These are phyloP conservation scores for Exocentrus adspersus DNA, from an alignment of 2,888 invertebrate genomes.

Conservation along the genomic window DNA sequence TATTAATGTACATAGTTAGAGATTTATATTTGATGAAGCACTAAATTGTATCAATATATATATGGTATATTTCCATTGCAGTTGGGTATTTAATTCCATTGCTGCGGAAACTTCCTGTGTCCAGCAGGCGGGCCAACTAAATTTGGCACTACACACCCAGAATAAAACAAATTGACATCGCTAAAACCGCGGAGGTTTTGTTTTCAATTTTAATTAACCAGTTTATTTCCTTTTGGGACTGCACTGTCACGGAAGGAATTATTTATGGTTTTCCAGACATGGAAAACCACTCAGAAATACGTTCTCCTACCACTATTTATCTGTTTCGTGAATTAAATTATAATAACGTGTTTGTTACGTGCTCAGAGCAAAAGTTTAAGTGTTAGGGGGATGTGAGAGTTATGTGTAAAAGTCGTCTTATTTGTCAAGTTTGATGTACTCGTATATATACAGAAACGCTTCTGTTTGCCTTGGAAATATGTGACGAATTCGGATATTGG, in stretches of 20 bases:
- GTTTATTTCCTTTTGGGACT: not conserved
- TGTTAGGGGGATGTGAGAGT: no score
- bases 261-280: not conserved
- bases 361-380: no score
- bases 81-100: no score
- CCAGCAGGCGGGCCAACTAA: not conserved
- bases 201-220: constrained; percentile 5
- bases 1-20: no score
- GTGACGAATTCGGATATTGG: no score
- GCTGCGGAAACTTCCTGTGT: no score
- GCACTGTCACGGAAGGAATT: not conserved
- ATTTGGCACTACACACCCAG: constrained; percentile 1
- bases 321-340: not conserved
- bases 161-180: constrained; percentile 11
- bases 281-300: not conserved
- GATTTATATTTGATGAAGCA: not conserved
- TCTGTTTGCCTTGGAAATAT: no score
- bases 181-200: not conserved
- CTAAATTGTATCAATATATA: no score
- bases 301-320: not conserved
- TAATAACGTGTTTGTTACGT: not conserved
- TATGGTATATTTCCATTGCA: no score
- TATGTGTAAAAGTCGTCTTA: no score
- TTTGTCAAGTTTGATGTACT: no score
- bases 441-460: no score